Conservation (phyloP, 1,140 invertebrate genomes). For the Drosophila novamexicana region DNA sequence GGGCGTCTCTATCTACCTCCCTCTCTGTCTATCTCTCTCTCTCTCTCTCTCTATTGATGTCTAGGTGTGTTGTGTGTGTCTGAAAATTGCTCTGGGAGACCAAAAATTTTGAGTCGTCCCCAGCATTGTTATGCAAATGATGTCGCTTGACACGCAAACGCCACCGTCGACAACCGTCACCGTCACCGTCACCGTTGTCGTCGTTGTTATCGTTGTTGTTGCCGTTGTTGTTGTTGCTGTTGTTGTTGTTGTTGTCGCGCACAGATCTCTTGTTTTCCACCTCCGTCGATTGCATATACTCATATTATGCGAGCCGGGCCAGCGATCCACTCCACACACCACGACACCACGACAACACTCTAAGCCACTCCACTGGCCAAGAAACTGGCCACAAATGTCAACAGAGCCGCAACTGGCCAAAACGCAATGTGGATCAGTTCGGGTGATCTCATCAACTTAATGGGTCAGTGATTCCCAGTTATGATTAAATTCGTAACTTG, state of each 20-base stretch:
- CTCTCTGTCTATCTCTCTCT: conserved; percentile 16
- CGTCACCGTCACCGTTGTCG: conserved; percentile 20
- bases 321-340: conserved; percentile 10
- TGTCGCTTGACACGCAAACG: conserved; percentile 79
- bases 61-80: conserved; percentile 26
- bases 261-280: conserved; percentile 70
- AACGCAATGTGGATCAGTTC: conserved; percentile 27
- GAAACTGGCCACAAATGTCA: conserved; percentile 29
- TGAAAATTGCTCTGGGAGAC: conserved; percentile 80
- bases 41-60: conserved; percentile 14
- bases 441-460: conserved; percentile 30
- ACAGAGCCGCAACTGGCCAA: conserved; percentile 11
- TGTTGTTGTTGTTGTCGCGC: conserved; percentile 56
- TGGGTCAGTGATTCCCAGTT: conserved; percentile 32
- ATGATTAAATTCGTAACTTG: conserved; percentile 8
- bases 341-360: conserved; percentile 1
- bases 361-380: conserved; percentile 13
- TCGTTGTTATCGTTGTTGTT: conserved; percentile 19
- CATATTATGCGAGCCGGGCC: conserved; percentile 49
- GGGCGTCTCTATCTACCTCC: conserved; percentile 40
- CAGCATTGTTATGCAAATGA: conserved; percentile 83
- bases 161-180: conserved; percentile 42
- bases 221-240: conserved; percentile 10
- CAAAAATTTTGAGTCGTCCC: conserved; percentile 80
- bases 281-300: conserved; percentile 60